These are phyloP conservation scores for Mola mola DNA, from an alignment of 2,113 vertebrate species.

Conservation along the genomic window DNA sequence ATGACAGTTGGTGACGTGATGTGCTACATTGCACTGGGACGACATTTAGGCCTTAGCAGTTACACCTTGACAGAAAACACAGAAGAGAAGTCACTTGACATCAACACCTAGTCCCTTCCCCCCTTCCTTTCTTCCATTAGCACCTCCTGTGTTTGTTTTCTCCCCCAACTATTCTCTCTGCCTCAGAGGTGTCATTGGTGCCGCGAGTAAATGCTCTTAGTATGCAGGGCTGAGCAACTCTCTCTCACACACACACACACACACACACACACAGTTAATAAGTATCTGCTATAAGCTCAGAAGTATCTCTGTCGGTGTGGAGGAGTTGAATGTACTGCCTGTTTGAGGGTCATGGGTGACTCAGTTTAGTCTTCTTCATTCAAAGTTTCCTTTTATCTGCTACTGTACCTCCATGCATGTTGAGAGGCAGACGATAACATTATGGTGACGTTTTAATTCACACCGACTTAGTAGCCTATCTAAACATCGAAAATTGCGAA, in stretches of 20 bases:
- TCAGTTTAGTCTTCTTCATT: constrained; percentile 2
- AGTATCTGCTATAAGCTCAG: constrained; percentile 44
- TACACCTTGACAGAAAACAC: constrained; percentile 35
- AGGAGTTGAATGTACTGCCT: constrained; percentile 29
- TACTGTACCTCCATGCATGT: neutral
- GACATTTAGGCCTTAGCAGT: constrained; percentile 31
- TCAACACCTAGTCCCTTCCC: constrained; percentile 56
- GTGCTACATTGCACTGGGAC: constrained; percentile 7
- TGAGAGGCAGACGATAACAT: neutral
- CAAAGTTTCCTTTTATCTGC: constrained; percentile 22
- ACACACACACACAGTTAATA: constrained; percentile 24
- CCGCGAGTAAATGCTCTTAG: constrained; percentile 60
- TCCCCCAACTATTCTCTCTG: constrained; percentile 45
- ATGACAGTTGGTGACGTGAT: neutral
- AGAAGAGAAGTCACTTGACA: constrained; percentile 27
- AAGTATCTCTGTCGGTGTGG: constrained; percentile 20
- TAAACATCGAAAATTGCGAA: too few species aligned
- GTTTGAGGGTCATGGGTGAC: constrained; percentile 9
- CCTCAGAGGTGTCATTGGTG: constrained; percentile 63
- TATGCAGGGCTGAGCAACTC: constrained; percentile 48
- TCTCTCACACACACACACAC: constrained; percentile 14
- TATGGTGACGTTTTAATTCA: constrained; percentile 4
- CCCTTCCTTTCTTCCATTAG: constrained; percentile 58
- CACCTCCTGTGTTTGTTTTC: constrained; percentile 55
- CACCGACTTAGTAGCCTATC: neutral